Evolutionary conservation across 1,140 invertebrate genomes (phyloP), one percentile per base, ranked within the genome.

Genomic region (Holotrichia oblita): DNA sequence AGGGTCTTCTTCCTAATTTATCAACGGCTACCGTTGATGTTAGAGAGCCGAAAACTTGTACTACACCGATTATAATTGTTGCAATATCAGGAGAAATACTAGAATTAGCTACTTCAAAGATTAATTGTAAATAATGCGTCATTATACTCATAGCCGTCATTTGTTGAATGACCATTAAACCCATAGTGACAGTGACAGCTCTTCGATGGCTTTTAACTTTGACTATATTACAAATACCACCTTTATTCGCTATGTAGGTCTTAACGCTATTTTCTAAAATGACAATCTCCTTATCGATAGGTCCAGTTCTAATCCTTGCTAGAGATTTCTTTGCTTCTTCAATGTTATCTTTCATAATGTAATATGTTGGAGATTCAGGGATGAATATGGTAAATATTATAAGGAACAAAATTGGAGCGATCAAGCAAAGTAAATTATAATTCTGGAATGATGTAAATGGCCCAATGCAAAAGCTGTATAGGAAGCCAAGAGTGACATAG

Each of bases 81-180:
- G 91, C 90, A n/a, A 91, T 83, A 6, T 88, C 87, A 0, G 91
- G 85, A 22, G 91, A 85, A 0, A 94, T 76, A 0, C 81, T 85
- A 0, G 89, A 90, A 0, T 91, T 89, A 6, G 93, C 89, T 3
- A 88, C 88, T 0, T 86, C 81, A 82, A 93, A 95, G 83, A 94
- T 95, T 0, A 87, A 88, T 41, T 92, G 90, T 80, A 93, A 91
- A 85, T 94, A 95, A 86, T 95, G 95, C 34, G 95, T 89, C 1
- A 96, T 92, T 3, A 93, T 93, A 85, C 95, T 95, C 82, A 94
- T 94, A 20, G 94, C 94, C 2, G 91, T 92, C 10, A 95, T 87
- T 85, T 94, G 93, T 82, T 94, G 93, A 85, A 93, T 92, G 75
- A 90, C 85, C 73, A 94, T 92, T 44, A 96, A 86, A 0, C 91